These are phyloP conservation scores for Ramazzottius varieornatus DNA, from an alignment of 2,888 invertebrate species.

Conservation along the genomic window DNA sequence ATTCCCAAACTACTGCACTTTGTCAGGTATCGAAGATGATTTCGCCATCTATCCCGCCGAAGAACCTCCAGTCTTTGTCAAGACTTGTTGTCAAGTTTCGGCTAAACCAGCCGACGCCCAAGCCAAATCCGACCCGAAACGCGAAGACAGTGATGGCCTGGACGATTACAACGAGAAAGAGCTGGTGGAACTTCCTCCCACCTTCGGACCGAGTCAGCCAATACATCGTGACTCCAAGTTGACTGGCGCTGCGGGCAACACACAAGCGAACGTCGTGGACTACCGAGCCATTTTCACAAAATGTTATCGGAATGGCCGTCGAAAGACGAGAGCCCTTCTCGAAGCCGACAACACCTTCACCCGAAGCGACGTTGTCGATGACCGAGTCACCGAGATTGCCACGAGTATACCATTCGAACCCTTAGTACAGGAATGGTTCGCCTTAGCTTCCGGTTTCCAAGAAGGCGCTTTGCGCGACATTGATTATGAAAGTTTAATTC, in stretches of 20 bases:
- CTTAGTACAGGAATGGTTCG: background rate
- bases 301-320: background rate
- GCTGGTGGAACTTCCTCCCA: background rate
- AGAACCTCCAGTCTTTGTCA: background rate
- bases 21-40: too few species aligned
- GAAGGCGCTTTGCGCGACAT: background rate
- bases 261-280: background rate
- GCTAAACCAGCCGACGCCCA: too few species aligned
- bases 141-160: background rate
- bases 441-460: background rate
- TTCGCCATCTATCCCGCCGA: background rate
- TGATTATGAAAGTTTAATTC: background rate
- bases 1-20: too few species aligned
- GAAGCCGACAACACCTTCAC: background rate
- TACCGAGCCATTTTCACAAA: background rate
- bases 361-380: background rate
- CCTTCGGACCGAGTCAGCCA: background rate
- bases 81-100: too few species aligned
- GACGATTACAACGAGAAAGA: constrained; percentile 1
- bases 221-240: background rate
- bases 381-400: background rate
- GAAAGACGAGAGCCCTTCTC: background rate
- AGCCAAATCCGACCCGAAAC: background rate
- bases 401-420: background rate
- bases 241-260: background rate